Conservation (phyloP, 2,113 vertebrate genomes). For the Corythornis cristatus region DNA sequence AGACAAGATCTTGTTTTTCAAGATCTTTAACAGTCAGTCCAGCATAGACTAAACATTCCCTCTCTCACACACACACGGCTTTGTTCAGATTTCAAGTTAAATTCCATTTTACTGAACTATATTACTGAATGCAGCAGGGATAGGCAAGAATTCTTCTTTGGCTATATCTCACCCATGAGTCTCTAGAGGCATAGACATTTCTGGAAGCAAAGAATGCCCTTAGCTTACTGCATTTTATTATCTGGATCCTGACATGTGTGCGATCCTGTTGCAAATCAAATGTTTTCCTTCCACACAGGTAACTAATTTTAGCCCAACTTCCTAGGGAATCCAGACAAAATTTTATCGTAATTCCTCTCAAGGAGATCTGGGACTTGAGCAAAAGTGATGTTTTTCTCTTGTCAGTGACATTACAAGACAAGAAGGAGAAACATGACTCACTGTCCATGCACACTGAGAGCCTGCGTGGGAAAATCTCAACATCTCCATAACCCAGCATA, state of each 20-base stretch:
- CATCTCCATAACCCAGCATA: neutral
- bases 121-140: neutral
- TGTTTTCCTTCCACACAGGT: neutral
- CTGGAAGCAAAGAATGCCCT: neutral
- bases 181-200: neutral
- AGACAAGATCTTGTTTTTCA: neutral
- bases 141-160: neutral
- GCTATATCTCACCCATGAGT: neutral
- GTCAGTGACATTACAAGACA: neutral
- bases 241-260: neutral
- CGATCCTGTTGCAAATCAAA: neutral
- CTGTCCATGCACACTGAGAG: neutral
- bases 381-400: neutral
- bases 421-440: neutral
- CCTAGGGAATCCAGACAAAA: neutral
- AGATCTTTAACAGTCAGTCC: neutral
- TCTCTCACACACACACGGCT: neutral
- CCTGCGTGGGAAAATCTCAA: neutral
- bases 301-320: neutral
- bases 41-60: neutral
- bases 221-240: neutral
- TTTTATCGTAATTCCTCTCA: neutral
- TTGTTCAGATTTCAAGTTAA: slow-evolving; percentile 7
- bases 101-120: neutral
- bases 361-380: neutral